Evolutionary conservation across 1,140 invertebrate species (phyloP).

Genomic region (Microplitis demolitor): DNA sequence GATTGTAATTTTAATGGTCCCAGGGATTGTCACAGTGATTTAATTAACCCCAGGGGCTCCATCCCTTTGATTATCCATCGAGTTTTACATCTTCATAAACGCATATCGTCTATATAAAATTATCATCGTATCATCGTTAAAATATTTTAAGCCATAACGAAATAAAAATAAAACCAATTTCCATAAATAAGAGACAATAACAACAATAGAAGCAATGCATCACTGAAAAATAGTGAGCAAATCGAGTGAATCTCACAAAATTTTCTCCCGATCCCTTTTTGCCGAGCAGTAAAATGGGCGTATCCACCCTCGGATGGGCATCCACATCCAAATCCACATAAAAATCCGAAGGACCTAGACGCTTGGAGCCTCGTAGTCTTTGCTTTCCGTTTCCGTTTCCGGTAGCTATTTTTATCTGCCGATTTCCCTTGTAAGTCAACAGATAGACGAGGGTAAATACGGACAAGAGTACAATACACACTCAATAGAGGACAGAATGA

Average conservation of each 20-base stretch:
- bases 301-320: not conserved
- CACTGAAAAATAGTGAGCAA: not conserved
- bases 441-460: not conserved
- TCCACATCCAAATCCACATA: not conserved
- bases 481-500: constrained; percentile 36
- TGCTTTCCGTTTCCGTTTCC: constrained; percentile 50
- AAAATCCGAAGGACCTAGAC: constrained; percentile 2
- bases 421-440: not conserved
- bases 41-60: constrained; percentile 15
- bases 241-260: constrained; percentile 30
- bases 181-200: too few species aligned
- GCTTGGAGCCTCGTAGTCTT: constrained; percentile 16
- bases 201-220: too few species aligned
- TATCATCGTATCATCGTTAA: not conserved
- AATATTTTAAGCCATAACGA: not conserved
- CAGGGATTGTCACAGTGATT: not conserved
- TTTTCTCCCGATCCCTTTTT: constrained; percentile 18
- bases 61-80: not conserved
- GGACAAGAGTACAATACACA: not conserved
- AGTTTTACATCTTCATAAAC: not conserved
- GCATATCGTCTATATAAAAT: not conserved
- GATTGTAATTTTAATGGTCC: constrained; percentile 11
- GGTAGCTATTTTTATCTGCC: constrained; percentile 46
- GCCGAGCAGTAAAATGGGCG: not conserved
- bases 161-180: not conserved